Base-by-base conservation (phyloP, 2,888 invertebrate species). In the Zeuzera pyrina region DNA sequence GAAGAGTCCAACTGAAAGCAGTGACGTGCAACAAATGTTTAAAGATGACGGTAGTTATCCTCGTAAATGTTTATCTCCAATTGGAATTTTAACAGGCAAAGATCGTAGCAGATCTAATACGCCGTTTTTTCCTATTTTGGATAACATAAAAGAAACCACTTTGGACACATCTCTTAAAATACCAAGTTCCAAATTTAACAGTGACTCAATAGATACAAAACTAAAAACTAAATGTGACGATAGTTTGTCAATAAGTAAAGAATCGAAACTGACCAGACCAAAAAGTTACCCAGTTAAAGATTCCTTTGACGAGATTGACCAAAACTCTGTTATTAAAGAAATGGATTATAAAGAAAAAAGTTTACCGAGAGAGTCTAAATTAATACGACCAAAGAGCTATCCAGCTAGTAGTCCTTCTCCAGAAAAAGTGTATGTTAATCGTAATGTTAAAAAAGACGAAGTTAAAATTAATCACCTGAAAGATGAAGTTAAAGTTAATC, bases 361-460 rank as follows among this genome's bases (percentile, higher is more conserved):
- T 33, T 38, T 51, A 29, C 47, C 54, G 14, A 57, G 64, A 34
- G 84, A 84, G 51, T 83, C 84, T 1, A 77, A 70, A 48, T 57
- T 88, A 27, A 66, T 84, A 35, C 72, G 88, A 14, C 88, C 88
- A 11, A 87, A 87, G 49, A 88, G 88, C 57, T 88, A 88, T 53
- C 88, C 88, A n/a, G 73, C 73, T 3, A 68, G 70, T 44, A 76
- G 67, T 45, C 70, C 74, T 12, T 73, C 74, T 4, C 78, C 78
- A 13, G 81, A 83, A 49, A 83, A 81, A 54, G 54, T 66, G 12
- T 71, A 65, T 41, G 35, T 66, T 15, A 61, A 42, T 41, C 67
- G 69, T 21, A 63, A 48, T 31, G 32, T 44, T 27, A 66, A 65
- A 42, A 67, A 57, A 40, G 66, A 72, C 27, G 67, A 71, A 30